Evolutionary conservation across 2,888 invertebrate genomes (phyloP), one percentile per base, ranked within the genome.

Genomic region (Dynastes maya): DNA sequence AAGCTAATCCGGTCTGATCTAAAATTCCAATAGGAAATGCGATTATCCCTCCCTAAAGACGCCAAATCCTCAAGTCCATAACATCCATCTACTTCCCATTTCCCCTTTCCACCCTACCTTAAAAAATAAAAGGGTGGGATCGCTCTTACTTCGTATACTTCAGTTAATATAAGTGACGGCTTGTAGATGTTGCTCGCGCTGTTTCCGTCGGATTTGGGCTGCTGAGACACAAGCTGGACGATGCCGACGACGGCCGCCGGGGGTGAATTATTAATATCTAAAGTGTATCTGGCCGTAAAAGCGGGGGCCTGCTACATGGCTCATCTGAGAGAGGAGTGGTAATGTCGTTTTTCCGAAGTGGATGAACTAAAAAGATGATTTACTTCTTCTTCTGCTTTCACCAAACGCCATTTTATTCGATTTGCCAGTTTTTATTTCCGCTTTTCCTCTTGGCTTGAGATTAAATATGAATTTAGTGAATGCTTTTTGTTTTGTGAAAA

Each of bases 211-310:
- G 40, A 13, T 16, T 65, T 40, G 11, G 16, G 37, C 65, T 22
- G 37, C 16, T 65, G 16, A 65, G n/a, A 40, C 16, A 37, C 11
- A 32, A 32, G 63, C 13, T 5, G 40, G 40, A 65, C 16, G 65
- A 16, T 37, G 29, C 37, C 37, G 29, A n/a, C 37, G 64, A 32
- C 64, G 64, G 37, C 64, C n/a, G n/a, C 1, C 40, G 65, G 65
- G 63, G 13, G 8, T 65, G 65, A 65, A 65, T 65, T 65, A 65
- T 65, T 65, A 40, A 65, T 65, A 40, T 37, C 65, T 40, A 16
- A 65, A 64, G 65, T 32, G 65, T 65, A 40, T 37, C 65, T 65
- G 65, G 37, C 11, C 65, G 65, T 65, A 65, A 65, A 65, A 40
- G n/a, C 37, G 40, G 16, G n/a, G 16, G 40, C 16, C 29, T 55